A percentile compares a stretch with the other conserved stretches of the same genome.
These are phyloP conservation scores for Polydrusus pterygomalis DNA, from an alignment of 2,888 invertebrate genomes.

Conservation along the genomic window DNA sequence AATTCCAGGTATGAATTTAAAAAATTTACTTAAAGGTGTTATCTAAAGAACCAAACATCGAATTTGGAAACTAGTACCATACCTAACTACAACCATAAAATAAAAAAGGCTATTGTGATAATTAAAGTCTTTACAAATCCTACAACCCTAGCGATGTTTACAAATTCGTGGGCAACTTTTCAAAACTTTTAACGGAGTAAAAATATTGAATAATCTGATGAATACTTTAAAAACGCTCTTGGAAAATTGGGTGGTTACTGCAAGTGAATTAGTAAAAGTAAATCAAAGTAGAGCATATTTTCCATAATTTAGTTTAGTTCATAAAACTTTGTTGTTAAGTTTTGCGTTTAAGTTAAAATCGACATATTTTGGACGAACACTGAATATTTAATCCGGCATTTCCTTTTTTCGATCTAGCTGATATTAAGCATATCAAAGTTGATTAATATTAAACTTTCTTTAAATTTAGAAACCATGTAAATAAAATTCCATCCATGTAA, in stretches of 20 bases:
- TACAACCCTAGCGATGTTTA: constrained; percentile 27
- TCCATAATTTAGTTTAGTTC: constrained; percentile 45
- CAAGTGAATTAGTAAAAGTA: constrained; percentile 45
- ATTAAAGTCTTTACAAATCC: too few species aligned
- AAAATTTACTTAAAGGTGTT: too few species aligned
- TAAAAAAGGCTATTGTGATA: too few species aligned
- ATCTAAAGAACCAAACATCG: too few species aligned
- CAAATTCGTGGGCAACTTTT: constrained; percentile 41
- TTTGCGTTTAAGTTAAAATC: constrained; percentile 35
- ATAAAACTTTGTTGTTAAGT: constrained; percentile 52
- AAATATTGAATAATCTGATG: constrained; percentile 53
- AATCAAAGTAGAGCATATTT: constrained; percentile 45
- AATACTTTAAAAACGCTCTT: constrained; percentile 49
- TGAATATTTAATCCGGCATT: constrained; percentile 25
- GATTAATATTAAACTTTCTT: too few species aligned
- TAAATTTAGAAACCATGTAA: too few species aligned
- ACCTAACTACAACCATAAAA: too few species aligned
- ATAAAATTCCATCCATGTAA: too few species aligned
- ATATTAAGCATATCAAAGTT: too few species aligned
- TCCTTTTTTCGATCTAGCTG: too few species aligned
- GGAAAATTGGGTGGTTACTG: constrained; percentile 43
- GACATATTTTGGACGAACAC: constrained; percentile 30
- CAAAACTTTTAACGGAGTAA: constrained; percentile 32
- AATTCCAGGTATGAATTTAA: too few species aligned
- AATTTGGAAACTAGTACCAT: too few species aligned